Evolutionary conservation across 2,113 vertebrate genomes (phyloP).

Genomic region (Nyctibius bracteatus): DNA sequence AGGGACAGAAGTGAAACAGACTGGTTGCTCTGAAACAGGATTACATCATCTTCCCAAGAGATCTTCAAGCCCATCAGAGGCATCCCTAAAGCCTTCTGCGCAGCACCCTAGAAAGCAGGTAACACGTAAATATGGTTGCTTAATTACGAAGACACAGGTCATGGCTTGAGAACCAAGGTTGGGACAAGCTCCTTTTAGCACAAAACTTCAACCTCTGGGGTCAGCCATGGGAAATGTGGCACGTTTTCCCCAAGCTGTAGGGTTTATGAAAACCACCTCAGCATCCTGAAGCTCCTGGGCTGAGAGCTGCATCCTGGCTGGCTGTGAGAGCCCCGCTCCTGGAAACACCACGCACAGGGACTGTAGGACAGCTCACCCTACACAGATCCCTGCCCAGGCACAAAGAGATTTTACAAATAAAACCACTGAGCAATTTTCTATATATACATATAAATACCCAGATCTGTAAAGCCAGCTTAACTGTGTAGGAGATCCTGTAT

Average conservation of each 20-base stretch:
- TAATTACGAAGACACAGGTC: neutral
- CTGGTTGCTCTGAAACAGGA: neutral
- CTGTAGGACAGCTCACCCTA: neutral
- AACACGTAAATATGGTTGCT: rapidly evolving
- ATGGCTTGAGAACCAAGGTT: neutral
- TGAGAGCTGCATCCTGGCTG: neutral
- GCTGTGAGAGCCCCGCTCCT: neutral
- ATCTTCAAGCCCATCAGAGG: neutral
- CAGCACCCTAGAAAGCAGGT: neutral
- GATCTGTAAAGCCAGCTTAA: neutral
- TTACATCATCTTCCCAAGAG: neutral
- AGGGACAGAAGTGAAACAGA: neutral
- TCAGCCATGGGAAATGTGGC: neutral
- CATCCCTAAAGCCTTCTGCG: neutral
- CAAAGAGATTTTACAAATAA: neutral
- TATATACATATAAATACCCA: neutral
- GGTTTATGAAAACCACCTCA: neutral
- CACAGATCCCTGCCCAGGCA: neutral
- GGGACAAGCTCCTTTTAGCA: neutral
- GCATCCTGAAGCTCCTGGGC: neutral
- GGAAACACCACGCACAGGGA: neutral
- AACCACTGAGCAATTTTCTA: neutral
- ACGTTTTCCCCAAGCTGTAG: neutral
- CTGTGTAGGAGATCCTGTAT: neutral
- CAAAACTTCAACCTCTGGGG: neutral